Base-by-base conservation (phyloP, 2,888 invertebrate species). In the Leptopterna dolabrata region DNA sequence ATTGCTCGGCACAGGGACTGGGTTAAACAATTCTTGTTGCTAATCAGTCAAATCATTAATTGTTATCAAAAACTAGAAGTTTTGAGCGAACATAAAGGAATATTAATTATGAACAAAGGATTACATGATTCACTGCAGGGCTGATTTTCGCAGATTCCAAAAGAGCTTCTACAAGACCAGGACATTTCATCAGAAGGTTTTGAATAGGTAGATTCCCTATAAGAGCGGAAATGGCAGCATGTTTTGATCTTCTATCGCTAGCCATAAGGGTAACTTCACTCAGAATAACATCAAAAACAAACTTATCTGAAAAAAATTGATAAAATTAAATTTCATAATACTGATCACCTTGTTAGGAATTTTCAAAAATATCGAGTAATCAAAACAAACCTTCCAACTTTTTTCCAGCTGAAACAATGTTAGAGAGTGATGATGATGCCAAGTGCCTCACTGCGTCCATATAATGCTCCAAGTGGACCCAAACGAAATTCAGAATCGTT, bases 391-490 rank as follows among this genome's bases (percentile, higher is more conserved):
- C 78, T 55, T 88, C 81, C 71, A 88, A 19, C 41, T 83, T 89
- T 82, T 81, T 55, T 14, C 87, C 87, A 84, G 87, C 90, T 55
- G 91, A 91, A 30, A 93, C 91, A 14, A 93, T 90, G 90, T 93
- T 93, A 2, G 91, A 91, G 87, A 94, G 91, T 30, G 93, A 91
- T 88, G 93, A 93, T 29, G 93, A 93, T 0, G 94, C 92, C 82
- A 94, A 91, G 90, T 95, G 94, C 0, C 94, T 91, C 30, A 95
- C 94, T 89, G 94, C 94, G 90, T 95, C 95, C 91, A 94, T 93
- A 90, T 93, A 93, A 91, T 95, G 94, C 80, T 95, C 94, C 76
- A 95, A 91, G 90, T 95, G 94, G 0, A 92, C 91, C 93, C 94
- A 93, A 29, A 93, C 92, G 91, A 93, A 95, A 29, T 91, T 91